Evolutionary conservation across 2,888 invertebrate species (phyloP).

Genomic region (Macrophya alboannulata): DNA sequence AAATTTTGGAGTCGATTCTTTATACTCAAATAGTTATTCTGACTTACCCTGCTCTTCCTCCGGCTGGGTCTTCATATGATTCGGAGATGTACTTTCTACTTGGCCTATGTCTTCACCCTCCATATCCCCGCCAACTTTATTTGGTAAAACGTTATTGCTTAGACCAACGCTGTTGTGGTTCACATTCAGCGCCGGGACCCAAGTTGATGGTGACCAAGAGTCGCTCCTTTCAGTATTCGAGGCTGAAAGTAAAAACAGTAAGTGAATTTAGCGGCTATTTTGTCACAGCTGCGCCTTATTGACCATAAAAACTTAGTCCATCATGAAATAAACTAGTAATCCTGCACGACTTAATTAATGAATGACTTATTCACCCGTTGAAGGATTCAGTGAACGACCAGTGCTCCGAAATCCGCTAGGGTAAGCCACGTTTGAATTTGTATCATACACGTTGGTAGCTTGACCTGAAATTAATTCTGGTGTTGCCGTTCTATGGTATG

Average conservation of each 20-base stretch:
- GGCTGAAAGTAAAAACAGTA: background rate
- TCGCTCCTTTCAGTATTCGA: constrained; percentile 45
- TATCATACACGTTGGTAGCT: constrained; percentile 67
- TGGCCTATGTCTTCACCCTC: constrained; percentile 56
- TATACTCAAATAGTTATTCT: background rate
- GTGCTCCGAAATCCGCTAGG: constrained; percentile 68
- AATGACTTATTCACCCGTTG: constrained; percentile 65
- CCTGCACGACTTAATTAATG: background rate
- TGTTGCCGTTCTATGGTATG: constrained; percentile 66
- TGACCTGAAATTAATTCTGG: constrained; percentile 69
- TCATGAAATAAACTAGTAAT: constrained; percentile 11
- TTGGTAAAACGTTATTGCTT: constrained; percentile 45
- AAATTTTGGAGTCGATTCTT: background rate
- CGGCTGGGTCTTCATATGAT: constrained; percentile 47
- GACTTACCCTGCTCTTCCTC: constrained; percentile 62
- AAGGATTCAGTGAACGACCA: constrained; percentile 67
- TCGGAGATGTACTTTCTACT: constrained; percentile 49
- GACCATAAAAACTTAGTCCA: background rate
- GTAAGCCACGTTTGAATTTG: constrained; percentile 67
- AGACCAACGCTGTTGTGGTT: constrained; percentile 44
- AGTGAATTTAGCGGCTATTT: background rate
- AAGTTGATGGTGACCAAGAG: constrained; percentile 52
- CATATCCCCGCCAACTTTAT: constrained; percentile 57
- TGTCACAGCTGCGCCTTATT: background rate
- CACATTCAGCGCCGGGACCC: constrained; percentile 36